Percentiles rank a stretch among this genome's conserved stretches.
Conservation (phyloP, 2,888 invertebrate species). For the Unio pictorum region DNA sequence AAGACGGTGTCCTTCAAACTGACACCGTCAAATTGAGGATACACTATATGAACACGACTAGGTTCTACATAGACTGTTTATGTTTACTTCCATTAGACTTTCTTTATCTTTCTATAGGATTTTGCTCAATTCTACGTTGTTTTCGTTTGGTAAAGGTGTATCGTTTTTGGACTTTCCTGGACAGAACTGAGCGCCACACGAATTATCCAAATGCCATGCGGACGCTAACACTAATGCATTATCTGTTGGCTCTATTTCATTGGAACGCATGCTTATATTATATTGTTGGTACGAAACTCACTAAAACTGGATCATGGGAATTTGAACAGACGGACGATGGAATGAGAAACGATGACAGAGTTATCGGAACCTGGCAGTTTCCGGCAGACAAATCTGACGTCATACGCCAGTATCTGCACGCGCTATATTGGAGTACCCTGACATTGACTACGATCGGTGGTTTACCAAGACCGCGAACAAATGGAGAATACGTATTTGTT, state of each 20-base stretch:
- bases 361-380: constrained; percentile 52
- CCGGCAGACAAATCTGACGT: constrained; percentile 59
- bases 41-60: constrained; percentile 98
- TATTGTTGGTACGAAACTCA: constrained; percentile 74
- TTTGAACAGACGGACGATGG: background rate
- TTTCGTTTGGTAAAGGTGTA: constrained; percentile 98
- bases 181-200: constrained; percentile 97
- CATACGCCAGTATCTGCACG: constrained; percentile 92
- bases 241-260: constrained; percentile 97
- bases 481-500: constrained; percentile 95
- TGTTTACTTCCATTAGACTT: constrained; percentile 98
- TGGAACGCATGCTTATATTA: constrained; percentile 99
- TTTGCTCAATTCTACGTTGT: constrained; percentile 93
- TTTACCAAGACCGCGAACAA: constrained; percentile 90
- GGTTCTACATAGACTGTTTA: constrained; percentile 98
- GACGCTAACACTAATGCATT: constrained; percentile 78
- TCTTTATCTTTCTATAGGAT: constrained; percentile 95
- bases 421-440: constrained; percentile 98
- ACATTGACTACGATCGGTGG: constrained; percentile 96
- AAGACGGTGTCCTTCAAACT: constrained; percentile 97
- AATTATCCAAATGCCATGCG: constrained; percentile 95
- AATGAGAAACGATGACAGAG: constrained; percentile 74
- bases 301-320: constrained; percentile 3
- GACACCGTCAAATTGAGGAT: constrained; percentile 93
- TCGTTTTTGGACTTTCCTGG: constrained; percentile 98